Evolutionary conservation across 1,140 invertebrate genomes (phyloP).

Genomic region (Camponotus floridanus): DNA sequence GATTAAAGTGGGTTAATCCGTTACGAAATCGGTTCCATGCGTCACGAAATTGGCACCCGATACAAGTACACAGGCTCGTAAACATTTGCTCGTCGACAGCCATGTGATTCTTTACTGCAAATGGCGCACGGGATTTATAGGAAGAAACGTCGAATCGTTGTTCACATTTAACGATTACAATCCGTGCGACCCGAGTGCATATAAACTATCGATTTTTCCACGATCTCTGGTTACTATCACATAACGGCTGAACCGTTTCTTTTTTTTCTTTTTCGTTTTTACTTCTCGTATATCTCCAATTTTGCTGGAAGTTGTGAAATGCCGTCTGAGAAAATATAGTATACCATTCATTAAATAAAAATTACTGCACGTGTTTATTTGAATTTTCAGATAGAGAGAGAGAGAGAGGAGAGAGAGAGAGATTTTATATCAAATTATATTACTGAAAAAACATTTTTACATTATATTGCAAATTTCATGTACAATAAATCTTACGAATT

Average conservation of each 20-base stretch:
- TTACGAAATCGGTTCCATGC: constrained; percentile 40
- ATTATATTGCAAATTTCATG: not conserved
- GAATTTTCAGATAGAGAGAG: constrained; percentile 1
- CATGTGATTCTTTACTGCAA: constrained; percentile 59
- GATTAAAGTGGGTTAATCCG: constrained; percentile 58
- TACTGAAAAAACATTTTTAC: not conserved
- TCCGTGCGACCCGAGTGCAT: constrained; percentile 35
- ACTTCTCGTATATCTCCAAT: not conserved
- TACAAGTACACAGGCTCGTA: constrained; percentile 36
- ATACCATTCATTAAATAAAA: constrained; percentile 23
- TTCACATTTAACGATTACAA: constrained; percentile 62
- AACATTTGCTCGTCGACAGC: constrained; percentile 32
- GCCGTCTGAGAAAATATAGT: not conserved
- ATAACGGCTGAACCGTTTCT: constrained; percentile 5
- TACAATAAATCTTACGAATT: not conserved
- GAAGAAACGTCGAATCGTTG: constrained; percentile 53
- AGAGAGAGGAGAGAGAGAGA: too few species aligned
- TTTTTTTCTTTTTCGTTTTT: constrained; percentile 6
- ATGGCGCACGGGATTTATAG: constrained; percentile 48
- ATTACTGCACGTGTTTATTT: constrained; percentile 8
- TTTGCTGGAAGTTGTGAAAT: constrained; percentile 6
- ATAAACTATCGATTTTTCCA: constrained; percentile 58
- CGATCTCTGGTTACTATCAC: constrained; percentile 20
- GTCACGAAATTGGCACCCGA: constrained; percentile 49
- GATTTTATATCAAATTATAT: constrained; percentile 9